phyloP scores from a whole-genome alignment of 2,888 invertebrate genomes.

The Drosophila meridiana region DNA sequence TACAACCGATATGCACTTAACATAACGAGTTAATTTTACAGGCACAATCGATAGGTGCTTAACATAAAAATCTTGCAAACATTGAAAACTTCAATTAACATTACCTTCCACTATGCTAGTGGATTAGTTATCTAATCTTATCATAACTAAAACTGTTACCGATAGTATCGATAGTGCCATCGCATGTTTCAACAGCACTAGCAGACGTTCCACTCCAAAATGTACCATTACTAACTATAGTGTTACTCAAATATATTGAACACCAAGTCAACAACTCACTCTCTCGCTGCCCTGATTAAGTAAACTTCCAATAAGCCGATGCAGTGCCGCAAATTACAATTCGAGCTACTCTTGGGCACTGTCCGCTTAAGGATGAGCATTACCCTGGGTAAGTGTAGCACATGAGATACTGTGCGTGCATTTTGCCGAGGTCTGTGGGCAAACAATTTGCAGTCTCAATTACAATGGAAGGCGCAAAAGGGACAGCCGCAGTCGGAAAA shows the following conservation, averaged over 20 bases:
- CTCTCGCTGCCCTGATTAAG: background rate
- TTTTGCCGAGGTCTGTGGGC: constrained; percentile 24
- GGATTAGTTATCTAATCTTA: too few species aligned
- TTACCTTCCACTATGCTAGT: too few species aligned
- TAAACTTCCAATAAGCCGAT: background rate
- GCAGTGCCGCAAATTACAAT: background rate
- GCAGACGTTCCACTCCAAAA: background rate
- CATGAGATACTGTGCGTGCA: constrained; percentile 30
- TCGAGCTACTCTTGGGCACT: background rate
- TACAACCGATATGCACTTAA: too few species aligned
- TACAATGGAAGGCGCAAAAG: constrained; percentile 46
- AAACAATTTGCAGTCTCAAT: constrained; percentile 58
- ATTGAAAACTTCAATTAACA: too few species aligned
- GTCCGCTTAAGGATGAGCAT: constrained; percentile 7
- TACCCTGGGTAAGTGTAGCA: constrained; percentile 49
- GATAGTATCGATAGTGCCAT: background rate
- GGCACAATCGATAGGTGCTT: too few species aligned
- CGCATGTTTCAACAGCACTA: background rate
- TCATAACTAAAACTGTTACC: too few species aligned
- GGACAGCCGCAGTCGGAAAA: constrained; percentile 63
- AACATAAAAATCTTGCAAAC: too few species aligned
- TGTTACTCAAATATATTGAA: background rate
- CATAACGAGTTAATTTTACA: too few species aligned
- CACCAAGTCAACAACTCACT: background rate
- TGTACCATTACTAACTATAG: background rate